phyloP scores from a whole-genome alignment of 1,140 invertebrate species.

The Spodoptera frugiperda region DNA sequence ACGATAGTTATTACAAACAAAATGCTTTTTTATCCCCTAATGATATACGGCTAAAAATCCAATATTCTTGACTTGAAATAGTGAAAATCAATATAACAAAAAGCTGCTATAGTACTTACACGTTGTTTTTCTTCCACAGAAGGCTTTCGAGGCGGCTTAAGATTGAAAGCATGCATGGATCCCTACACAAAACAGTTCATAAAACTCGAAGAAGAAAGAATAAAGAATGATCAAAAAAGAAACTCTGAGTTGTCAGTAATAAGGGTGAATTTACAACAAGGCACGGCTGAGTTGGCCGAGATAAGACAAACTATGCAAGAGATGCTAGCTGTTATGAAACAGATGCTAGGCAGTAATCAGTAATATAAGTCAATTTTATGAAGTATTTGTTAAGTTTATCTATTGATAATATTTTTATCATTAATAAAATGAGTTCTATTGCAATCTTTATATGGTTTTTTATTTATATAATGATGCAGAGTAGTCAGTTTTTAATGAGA shows the following conservation, averaged over 20 bases:
- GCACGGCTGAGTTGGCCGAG: background rate
- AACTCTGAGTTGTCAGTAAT: background rate
- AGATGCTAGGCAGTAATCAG: background rate
- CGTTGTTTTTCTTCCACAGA: background rate
- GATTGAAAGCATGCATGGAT: background rate
- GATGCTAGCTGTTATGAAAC: background rate
- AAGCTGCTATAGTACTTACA: no score
- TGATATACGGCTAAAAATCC: no score
- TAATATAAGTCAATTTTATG: background rate
- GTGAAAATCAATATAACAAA: no score
- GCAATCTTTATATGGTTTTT: no score
- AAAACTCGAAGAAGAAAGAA: background rate
- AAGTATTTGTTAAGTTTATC: no score
- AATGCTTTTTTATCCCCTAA: no score
- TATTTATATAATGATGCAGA: no score
- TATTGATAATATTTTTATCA: no score
- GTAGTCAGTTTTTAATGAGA: no score
- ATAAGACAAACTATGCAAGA: background rate
- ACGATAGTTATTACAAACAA: no score
- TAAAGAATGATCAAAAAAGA: background rate
- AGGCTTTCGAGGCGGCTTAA: background rate
- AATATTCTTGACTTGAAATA: no score
- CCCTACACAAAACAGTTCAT: background rate
- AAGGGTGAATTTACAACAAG: background rate
- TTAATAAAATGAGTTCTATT: no score